Conservation (phyloP, 1,140 invertebrate genomes). For the Macrostomum lignano region DNA sequence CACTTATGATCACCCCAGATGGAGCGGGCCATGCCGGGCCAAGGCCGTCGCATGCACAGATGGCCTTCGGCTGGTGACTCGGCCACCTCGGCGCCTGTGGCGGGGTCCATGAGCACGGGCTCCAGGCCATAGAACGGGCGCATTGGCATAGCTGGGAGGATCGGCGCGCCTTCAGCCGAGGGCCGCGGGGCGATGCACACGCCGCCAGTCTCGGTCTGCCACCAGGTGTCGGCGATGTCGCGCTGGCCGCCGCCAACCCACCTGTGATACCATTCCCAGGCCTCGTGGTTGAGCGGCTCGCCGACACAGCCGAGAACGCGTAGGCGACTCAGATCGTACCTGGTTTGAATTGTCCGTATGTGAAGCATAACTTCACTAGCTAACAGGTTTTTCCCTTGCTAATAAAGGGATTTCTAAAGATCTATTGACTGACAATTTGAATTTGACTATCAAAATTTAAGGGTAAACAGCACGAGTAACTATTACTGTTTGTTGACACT, state of each 20-base stretch:
- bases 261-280: slow-evolving; percentile 33
- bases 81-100: slow-evolving; percentile 11
- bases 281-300: slow-evolving; percentile 33
- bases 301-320: slow-evolving; percentile 52
- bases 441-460: no score
- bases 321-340: no score
- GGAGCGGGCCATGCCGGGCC: slow-evolving; percentile 30
- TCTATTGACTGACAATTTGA: no score
- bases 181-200: slow-evolving; percentile 30
- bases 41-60: slow-evolving; percentile 22
- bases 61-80: slow-evolving; percentile 15
- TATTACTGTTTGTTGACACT: no score
- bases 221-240: slow-evolving; percentile 32
- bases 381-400: no score
- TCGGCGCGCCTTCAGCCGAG: slow-evolving; percentile 36
- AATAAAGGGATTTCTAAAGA: no score
- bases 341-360: no score
- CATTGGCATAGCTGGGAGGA: slow-evolving; percentile 30
- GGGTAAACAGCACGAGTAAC: no score
- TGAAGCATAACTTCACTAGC: no score
- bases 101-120: slow-evolving; percentile 21
- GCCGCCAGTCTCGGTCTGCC: slow-evolving; percentile 33
- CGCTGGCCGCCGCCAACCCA: slow-evolving; percentile 29
- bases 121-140: slow-evolving; percentile 31
- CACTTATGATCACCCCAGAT: slow-evolving; percentile 30